Evolutionary conservation across 2,113 vertebrate genomes (phyloP).

Genomic region (Phalacrocorax brasilianus): DNA sequence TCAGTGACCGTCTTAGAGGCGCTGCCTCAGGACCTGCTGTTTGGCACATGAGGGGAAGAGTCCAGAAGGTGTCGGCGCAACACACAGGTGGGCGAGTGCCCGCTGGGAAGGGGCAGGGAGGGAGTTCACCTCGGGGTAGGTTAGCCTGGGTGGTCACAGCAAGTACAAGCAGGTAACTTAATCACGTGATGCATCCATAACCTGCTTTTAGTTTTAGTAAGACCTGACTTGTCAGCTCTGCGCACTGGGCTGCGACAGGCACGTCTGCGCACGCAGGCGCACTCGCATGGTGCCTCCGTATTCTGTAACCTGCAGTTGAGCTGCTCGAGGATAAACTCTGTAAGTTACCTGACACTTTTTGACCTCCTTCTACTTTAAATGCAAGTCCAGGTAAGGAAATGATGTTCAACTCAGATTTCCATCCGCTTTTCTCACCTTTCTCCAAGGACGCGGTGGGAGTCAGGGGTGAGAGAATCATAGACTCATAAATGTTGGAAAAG

Average conservation of each 20-base stretch:
- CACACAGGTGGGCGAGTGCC: accelerated
- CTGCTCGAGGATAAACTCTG: neutral
- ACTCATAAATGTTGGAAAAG: too few species aligned
- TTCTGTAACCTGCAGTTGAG: neutral
- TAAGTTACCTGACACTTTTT: neutral
- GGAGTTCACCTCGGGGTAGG: neutral
- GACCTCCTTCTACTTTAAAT: neutral
- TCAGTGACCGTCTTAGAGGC: neutral
- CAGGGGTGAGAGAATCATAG: neutral
- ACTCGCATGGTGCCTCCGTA: accelerated
- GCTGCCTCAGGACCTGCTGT: neutral
- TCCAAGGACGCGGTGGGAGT: neutral
- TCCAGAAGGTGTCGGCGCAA: neutral
- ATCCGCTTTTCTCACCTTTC: neutral
- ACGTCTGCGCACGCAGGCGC: accelerated
- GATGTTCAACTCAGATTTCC: neutral
- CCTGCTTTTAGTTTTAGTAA: neutral
- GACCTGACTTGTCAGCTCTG: neutral
- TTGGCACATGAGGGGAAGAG: accelerated
- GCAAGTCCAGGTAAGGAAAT: neutral
- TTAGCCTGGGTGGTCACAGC: neutral
- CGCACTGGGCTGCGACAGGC: too few species aligned
- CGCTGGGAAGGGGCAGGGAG: neutral
- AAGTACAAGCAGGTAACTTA: neutral
- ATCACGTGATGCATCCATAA: neutral